These are phyloP conservation scores for Petrolisthes manimaculis DNA, from an alignment of 2,888 invertebrate species.

Conservation along the genomic window DNA sequence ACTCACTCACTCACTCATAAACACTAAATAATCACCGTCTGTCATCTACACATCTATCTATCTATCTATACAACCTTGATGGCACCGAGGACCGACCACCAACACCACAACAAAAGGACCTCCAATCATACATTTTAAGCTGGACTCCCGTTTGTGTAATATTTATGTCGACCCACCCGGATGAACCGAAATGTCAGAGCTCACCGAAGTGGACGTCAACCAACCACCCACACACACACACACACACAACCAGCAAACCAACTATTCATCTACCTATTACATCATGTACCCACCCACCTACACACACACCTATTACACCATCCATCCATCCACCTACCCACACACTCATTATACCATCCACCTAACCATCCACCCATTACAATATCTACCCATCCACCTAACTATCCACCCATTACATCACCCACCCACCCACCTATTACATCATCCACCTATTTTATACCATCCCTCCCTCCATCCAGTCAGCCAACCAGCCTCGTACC, in stretches of 20 bases:
- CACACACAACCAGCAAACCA: neutral
- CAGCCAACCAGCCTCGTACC: too few relatives aligned
- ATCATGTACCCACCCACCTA: neutral
- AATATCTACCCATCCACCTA: too few relatives aligned
- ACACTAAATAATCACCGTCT: neutral
- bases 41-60: neutral
- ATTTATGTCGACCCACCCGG: neutral
- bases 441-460: too few relatives aligned
- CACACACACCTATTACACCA: neutral
- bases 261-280: neutral
- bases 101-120: too few relatives aligned
- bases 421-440: too few relatives aligned
- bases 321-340: neutral
- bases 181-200: neutral
- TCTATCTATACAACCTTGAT: too few relatives aligned
- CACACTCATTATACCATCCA: neutral
- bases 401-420: too few relatives aligned
- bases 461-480: too few relatives aligned
- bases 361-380: too few relatives aligned
- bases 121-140: neutral
- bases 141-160: neutral
- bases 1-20: neutral
- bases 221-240: conserved; percentile 9
- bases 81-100: too few relatives aligned
- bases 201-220: neutral